Conservation (phyloP, 2,888 invertebrate species). For the Lasioglossum malachurum region DNA sequence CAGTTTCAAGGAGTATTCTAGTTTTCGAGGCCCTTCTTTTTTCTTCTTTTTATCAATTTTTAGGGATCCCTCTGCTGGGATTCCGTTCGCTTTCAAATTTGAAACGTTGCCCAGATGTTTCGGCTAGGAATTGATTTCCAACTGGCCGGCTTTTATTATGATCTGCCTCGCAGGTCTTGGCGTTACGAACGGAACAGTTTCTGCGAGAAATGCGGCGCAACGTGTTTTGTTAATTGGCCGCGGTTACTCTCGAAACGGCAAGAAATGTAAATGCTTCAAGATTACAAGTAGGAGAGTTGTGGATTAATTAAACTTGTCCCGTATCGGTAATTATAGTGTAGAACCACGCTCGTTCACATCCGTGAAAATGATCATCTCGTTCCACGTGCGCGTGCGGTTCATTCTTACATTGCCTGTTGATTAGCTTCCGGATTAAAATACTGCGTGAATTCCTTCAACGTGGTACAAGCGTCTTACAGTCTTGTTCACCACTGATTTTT, state of each 20-base stretch:
- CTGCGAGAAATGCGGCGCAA: background rate
- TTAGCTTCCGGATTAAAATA: slow-evolving; percentile 51
- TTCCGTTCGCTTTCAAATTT: background rate
- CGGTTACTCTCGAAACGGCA: slow-evolving; percentile 1
- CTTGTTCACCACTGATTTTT: slow-evolving; percentile 34
- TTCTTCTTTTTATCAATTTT: too few relatives aligned
- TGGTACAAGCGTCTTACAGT: slow-evolving; percentile 28
- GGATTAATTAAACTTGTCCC: slow-evolving; percentile 1
- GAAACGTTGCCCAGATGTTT: background rate
- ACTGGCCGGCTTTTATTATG: background rate
- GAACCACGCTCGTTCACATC: slow-evolving; percentile 18
- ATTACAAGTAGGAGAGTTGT: background rate
- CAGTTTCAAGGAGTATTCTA: background rate
- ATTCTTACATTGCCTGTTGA: slow-evolving; percentile 1
- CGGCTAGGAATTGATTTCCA: background rate
- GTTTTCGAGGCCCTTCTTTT: too few relatives aligned
- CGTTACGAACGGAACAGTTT: background rate
- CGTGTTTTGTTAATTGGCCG: slow-evolving; percentile 6
- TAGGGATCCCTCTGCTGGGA: background rate
- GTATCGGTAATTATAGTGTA: background rate
- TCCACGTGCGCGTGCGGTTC: slow-evolving; percentile 15
- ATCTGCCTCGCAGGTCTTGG: background rate
- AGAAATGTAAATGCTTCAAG: slow-evolving; percentile 8
- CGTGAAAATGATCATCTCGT: slow-evolving; percentile 23
- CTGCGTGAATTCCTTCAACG: slow-evolving; percentile 36